Conservation (phyloP, 2,888 invertebrate genomes). For the Andrena marginata region DNA sequence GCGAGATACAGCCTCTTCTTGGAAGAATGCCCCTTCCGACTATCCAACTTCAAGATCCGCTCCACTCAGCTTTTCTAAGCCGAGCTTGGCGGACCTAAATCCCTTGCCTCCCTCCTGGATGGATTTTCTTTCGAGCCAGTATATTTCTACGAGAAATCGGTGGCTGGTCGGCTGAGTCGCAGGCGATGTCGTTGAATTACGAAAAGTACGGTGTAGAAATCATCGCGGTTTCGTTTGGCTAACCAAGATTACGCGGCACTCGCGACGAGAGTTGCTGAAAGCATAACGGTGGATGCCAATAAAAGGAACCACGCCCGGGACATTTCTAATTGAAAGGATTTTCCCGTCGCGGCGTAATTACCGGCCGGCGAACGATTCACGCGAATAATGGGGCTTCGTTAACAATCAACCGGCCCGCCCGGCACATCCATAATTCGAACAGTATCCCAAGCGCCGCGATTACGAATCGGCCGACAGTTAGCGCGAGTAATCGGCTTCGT, state of each 20-base stretch:
- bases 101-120: too few species aligned
- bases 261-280: neutral
- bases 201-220: slow-evolving; percentile 9
- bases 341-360: neutral
- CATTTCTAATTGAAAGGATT: neutral
- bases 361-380: slow-evolving; percentile 12
- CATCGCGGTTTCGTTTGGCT: neutral
- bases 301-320: neutral
- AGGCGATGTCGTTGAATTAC: neutral
- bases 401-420: slow-evolving; percentile 22
- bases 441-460: slow-evolving; percentile 10
- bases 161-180: neutral
- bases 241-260: slow-evolving; percentile 1
- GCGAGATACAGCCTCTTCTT: neutral
- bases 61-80: neutral
- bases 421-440: slow-evolving; percentile 22
- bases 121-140: too few species aligned
- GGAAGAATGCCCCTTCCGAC: neutral
- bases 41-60: neutral
- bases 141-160: neutral
- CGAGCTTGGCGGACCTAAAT: neutral
- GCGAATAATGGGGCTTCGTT: slow-evolving; percentile 18
- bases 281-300: neutral
- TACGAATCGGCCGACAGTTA: slow-evolving; percentile 9
- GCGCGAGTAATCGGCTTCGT: slow-evolving; percentile 1